Percentiles rank a stretch among this genome's conserved stretches.
These are phyloP conservation scores for Ceyx melanurus DNA, from an alignment of 2,113 vertebrate genomes.

Conservation along the genomic window DNA sequence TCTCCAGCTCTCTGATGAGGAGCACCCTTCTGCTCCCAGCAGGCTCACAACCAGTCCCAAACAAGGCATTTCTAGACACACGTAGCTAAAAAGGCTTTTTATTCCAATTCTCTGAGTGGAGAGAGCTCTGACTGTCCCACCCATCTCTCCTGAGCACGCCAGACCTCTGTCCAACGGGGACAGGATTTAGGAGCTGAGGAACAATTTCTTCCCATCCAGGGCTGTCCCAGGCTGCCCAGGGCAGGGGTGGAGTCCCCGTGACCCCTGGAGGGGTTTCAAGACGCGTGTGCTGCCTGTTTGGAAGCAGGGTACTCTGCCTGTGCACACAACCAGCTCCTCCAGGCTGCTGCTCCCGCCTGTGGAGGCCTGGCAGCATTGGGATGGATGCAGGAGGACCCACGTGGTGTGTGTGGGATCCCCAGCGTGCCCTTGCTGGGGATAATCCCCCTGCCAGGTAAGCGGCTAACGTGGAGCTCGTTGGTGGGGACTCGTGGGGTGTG, in stretches of 20 bases:
- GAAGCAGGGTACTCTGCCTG: not conserved
- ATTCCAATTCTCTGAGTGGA: not conserved
- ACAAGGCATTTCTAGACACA: no score
- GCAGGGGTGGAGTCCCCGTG: no score
- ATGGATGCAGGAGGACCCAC: not conserved
- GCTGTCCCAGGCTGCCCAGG: no score
- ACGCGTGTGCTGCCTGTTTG: not conserved
- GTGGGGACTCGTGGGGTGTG: fast-evolving
- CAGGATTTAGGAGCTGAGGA: no score
- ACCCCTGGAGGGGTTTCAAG: no score
- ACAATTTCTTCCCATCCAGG: no score
- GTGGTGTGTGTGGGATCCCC: fast-evolving
- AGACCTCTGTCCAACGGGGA: no score
- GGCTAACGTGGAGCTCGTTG: fast-evolving
- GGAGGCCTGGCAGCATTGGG: not conserved
- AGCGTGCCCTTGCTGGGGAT: fast-evolving
- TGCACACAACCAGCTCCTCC: fast-evolving
- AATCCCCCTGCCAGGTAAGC: not conserved
- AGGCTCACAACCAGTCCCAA: not conserved
- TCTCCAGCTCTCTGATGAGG: no score
- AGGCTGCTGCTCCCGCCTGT: not conserved
- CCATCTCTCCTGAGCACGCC: not conserved
- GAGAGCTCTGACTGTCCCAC: not conserved
- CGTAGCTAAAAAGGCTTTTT: not conserved
- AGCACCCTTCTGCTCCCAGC: not conserved